Conservation (phyloP, 1,140 invertebrate species). For the Drosophila mojavensis region DNA sequence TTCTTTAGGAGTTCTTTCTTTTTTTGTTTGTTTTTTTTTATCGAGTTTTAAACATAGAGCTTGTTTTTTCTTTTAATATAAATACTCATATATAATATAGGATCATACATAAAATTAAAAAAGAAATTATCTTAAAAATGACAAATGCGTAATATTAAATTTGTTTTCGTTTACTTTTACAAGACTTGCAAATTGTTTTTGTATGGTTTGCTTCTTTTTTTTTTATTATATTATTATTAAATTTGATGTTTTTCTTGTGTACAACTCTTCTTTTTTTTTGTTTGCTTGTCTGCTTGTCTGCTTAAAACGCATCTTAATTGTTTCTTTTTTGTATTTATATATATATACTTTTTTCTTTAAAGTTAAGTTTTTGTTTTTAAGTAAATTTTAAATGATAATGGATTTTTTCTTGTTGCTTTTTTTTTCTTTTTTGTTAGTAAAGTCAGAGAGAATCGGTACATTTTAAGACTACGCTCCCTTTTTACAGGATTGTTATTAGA, state of each 20-base stretch:
- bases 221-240: constrained; percentile 56
- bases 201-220: constrained; percentile 45
- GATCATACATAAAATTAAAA: constrained; percentile 67
- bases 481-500: constrained; percentile 73
- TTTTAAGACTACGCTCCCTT: constrained; percentile 70
- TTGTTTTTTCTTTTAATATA: constrained; percentile 50
- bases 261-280: constrained; percentile 50
- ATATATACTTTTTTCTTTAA: constrained; percentile 68
- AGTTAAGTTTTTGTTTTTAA: constrained; percentile 71
- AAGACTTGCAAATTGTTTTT: constrained; percentile 44
- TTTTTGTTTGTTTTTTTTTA: constrained; percentile 29
- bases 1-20: constrained; percentile 4
- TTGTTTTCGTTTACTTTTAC: constrained; percentile 61
- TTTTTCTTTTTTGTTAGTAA: constrained; percentile 58
- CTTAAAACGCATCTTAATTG: constrained; percentile 75
- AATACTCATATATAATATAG: constrained; percentile 76
- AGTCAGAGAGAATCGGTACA: constrained; percentile 73
- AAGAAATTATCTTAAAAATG: constrained; percentile 60
- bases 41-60: constrained; percentile 40
- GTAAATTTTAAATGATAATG: constrained; percentile 79
- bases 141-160: constrained; percentile 49
- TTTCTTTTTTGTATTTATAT: constrained; percentile 49
- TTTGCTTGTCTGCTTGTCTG: constrained; percentile 23
- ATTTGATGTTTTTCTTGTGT: constrained; percentile 67
- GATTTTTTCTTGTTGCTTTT: constrained; percentile 62